Evolutionary conservation across 2,113 vertebrate genomes (phyloP), one percentile per base, ranked within the genome.

Genomic region (Chaetodon auriga): DNA sequence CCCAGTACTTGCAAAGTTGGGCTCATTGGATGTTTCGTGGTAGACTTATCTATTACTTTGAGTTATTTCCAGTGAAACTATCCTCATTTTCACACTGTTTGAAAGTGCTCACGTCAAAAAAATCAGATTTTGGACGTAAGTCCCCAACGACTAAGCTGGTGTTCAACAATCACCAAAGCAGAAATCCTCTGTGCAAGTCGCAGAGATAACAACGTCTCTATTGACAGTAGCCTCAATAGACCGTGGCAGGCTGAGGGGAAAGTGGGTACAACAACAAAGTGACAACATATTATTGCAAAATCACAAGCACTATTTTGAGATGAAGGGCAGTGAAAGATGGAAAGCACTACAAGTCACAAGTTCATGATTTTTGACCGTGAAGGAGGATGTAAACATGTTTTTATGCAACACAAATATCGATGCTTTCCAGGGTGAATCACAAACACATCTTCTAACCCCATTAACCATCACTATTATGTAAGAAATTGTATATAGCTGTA

Each of bases 101-200:
- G 30, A 73, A 68, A 43, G 13, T 11, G 15, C 15, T 81, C 21
- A 45, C n/a, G 23, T 18, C 3, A 15, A 70, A 54, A 54, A 38
- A 30, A 43, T 54, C 11, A 7, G 2, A 9, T 41, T 21, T 49
- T n/a, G 36, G 6, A 2, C 36, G 12, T 65, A 14, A 35, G 23
- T 69, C 18, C 9, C 12, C 16, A 61, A 38, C 14, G 7, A 54
- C 12, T 46, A 11, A 15, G 12, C 25, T 19, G 19, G 36, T 69
- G 63, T 63, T 75, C 41, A 64, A 73, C 38, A 68, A 5, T 41
- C 30, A 13, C 25, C 1, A 7, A 35, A 4, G 49, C n/a, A 55
- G 51, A 65, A 73, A 74, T 73, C 43, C 43, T 53, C 45, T 54
- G n/a, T 74, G 16, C 23, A 58, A 77, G 49, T 21, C 62, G n/a